These are phyloP conservation scores for Aplodontia rufa DNA, from an alignment of 2,113 vertebrate genomes.

Conservation along the genomic window DNA sequence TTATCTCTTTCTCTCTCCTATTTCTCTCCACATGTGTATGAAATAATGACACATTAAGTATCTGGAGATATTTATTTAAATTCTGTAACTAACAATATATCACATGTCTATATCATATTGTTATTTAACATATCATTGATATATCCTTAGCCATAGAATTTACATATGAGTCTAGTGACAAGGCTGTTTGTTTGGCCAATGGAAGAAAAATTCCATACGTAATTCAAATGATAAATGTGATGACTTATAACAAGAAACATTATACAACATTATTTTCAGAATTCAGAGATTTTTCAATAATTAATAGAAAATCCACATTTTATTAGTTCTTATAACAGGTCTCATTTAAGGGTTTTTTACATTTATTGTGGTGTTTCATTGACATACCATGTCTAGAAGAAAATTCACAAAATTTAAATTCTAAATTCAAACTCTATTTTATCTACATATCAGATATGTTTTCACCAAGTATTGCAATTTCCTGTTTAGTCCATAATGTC, in stretches of 20 bases:
- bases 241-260: background rate
- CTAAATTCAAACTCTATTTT: background rate
- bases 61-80: background rate
- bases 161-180: background rate
- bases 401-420: background rate
- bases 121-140: background rate
- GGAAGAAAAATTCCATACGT: background rate
- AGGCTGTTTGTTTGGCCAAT: background rate
- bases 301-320: background rate
- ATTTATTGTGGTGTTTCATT: background rate
- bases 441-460: background rate
- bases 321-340: background rate
- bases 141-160: background rate
- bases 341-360: background rate
- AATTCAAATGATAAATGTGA: background rate
- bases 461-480: background rate
- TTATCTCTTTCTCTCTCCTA: too few relatives aligned
- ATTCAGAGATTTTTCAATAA: background rate
- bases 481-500: background rate
- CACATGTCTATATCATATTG: background rate
- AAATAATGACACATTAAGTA: background rate
- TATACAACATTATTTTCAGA: background rate
- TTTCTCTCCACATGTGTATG: background rate
- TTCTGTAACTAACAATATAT: background rate
- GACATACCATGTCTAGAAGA: background rate